Base-by-base conservation (phyloP, 2,797 vertebrate species). In the Scomberomorus guttatus region DNA sequence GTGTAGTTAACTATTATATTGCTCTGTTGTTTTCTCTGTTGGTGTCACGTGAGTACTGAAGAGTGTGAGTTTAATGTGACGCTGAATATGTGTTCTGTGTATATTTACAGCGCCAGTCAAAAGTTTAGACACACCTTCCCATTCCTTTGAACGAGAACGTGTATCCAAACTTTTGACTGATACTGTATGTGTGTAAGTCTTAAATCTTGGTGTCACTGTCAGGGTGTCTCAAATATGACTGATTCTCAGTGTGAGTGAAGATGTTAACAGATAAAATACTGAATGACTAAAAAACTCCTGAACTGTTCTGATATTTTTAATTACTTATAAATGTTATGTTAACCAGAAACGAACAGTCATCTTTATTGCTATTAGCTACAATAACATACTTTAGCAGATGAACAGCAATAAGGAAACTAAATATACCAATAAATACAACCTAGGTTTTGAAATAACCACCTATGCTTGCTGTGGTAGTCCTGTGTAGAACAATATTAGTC, bases 1-100 rank as follows among this genome's bases (percentile, higher is more conserved):
- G 80, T 92, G 90, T 93, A 95, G 93, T 92, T 92, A 93, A 93
- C 90, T 92, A 90, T 92, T 74, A 18, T 37, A 57, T 66, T 52
- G 61, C 32, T 77, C 55, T 79, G 58, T 57, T 83, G 50, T 81
- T 62, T 61, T 42, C 37, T 86, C 18, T 82, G 12, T 55, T 68
- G 69, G 50, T 15, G 20, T 32, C 9, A 5, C 12, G 3, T 6
- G 12, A 20, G 11, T 6, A 32, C 5, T 32, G 29, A 32, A 32
- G 10, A 65, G 2, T 24, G 18, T 66, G 22, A 57, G 44, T 24
- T 27, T 25, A 56, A 20, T 34, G 50, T 34, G 46, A 13, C n/a
- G 3, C 15, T 15, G 6, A 46, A 42, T 42, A 13, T 1, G 14
- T 42, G 13, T 42, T 13, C 34, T 9, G 10, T 37, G 12, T 42